Conservation (phyloP, 2,888 invertebrate species). For the Cataglyphis altisquamis region DNA sequence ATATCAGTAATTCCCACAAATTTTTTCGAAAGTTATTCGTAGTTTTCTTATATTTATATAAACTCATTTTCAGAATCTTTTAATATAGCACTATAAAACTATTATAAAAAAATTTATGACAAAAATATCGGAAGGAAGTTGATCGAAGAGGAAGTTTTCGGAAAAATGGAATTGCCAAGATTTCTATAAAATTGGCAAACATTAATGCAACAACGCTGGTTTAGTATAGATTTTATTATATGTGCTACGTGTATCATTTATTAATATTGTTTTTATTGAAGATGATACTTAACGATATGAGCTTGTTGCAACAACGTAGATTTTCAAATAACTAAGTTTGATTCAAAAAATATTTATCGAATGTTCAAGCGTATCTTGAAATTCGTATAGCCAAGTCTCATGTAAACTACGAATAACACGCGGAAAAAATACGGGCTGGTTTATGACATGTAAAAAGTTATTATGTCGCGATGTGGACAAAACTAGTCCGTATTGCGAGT, state of each 20-base stretch:
- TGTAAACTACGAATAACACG: neutral
- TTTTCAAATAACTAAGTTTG: neutral
- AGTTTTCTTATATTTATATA: neutral
- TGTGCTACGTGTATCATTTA: neutral
- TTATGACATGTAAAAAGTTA: constrained; percentile 51
- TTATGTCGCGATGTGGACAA: constrained; percentile 40
- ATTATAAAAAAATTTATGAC: neutral
- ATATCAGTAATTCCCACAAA: neutral
- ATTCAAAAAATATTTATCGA: neutral
- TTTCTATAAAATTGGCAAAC: neutral
- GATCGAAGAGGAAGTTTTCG: no score
- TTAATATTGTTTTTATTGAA: neutral
- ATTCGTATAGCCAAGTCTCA: neutral
- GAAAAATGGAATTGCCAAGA: neutral
- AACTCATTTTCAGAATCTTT: neutral
- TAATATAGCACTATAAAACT: neutral
- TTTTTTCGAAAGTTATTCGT: neutral
- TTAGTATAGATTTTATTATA: neutral
- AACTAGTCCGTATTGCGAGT: constrained; percentile 63
- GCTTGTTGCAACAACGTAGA: neutral
- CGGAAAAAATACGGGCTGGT: constrained; percentile 20
- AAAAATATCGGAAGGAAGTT: neutral
- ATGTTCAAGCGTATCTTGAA: neutral
- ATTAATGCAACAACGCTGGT: neutral
- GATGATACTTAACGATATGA: neutral